Evolutionary conservation across 2,113 vertebrate species (phyloP).

Genomic region (Cyprinodon variegatus): DNA sequence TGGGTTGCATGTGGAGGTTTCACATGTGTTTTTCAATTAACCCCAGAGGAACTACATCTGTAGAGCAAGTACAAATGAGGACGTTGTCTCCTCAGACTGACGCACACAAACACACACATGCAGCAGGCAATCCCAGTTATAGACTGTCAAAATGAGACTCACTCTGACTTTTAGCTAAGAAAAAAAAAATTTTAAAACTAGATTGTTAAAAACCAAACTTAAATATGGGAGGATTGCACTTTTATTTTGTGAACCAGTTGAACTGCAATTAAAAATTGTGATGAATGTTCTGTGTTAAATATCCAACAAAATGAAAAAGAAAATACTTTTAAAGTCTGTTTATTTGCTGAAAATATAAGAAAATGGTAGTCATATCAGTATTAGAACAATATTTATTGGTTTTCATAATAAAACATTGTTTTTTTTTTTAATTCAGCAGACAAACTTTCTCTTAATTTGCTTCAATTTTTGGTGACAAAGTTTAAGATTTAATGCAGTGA

Average conservation of each 20-base stretch:
- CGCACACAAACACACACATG: not conserved
- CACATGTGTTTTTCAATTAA: conserved; percentile 69
- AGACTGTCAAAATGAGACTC: not conserved
- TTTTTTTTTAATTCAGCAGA: no score
- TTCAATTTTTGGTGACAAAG: no score
- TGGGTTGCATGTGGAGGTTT: conserved; percentile 61
- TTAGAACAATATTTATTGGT: no score
- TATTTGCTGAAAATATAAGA: not conserved
- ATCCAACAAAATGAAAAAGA: not conserved
- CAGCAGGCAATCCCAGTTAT: not conserved
- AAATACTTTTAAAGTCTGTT: not conserved
- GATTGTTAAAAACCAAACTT: not conserved
- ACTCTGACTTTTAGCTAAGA: not conserved
- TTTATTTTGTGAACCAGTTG: conserved; percentile 4
- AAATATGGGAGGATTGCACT: not conserved
- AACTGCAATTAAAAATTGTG: not conserved
- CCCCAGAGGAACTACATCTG: conserved; percentile 27
- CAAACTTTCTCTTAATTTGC: no score
- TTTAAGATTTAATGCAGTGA: no score
- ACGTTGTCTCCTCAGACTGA: not conserved
- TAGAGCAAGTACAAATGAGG: not conserved
- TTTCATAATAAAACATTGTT: no score
- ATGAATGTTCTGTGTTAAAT: not conserved
- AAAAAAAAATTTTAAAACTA: not conserved
- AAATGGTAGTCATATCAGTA: not conserved